These are phyloP conservation scores for Larimichthys crocea DNA, from an alignment of 2,113 vertebrate species.

Conservation along the genomic window DNA sequence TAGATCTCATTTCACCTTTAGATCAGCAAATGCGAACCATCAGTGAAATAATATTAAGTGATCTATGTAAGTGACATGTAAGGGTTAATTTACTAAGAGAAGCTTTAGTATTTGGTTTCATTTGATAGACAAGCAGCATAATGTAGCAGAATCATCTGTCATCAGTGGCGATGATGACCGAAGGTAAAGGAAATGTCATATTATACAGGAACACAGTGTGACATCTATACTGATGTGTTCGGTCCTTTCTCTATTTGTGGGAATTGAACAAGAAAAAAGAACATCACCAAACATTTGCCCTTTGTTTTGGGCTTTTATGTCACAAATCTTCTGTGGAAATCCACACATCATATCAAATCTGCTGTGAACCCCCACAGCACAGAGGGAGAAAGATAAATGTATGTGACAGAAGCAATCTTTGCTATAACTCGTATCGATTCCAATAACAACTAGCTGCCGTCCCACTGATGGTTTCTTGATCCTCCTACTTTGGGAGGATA, in stretches of 20 bases:
- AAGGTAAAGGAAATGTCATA: not conserved
- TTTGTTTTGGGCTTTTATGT: not conserved
- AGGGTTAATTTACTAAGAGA: not conserved
- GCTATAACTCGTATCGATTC: not conserved
- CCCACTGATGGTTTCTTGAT: slow-evolving; percentile 8
- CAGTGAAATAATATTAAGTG: too few species aligned
- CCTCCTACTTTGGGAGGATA: not conserved
- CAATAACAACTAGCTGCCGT: not conserved
- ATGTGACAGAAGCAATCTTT: not conserved
- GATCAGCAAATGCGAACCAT: too few species aligned
- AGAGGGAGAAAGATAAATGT: not conserved
- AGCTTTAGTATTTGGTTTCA: not conserved
- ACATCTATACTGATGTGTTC: not conserved
- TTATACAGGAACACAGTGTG: not conserved
- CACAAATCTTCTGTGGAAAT: not conserved
- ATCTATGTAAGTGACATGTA: too few species aligned
- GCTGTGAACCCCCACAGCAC: not conserved
- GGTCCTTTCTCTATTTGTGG: not conserved
- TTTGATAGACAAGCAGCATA: not conserved
- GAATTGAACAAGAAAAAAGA: not conserved
- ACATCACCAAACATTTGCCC: slow-evolving; percentile 6
- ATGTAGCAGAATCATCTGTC: not conserved
- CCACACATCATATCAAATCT: not conserved
- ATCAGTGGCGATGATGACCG: not conserved
- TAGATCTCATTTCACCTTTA: too few species aligned